These are phyloP conservation scores for Oryzias dopingdopingensis DNA, from an alignment of 2,797 vertebrate species.

Conservation along the genomic window DNA sequence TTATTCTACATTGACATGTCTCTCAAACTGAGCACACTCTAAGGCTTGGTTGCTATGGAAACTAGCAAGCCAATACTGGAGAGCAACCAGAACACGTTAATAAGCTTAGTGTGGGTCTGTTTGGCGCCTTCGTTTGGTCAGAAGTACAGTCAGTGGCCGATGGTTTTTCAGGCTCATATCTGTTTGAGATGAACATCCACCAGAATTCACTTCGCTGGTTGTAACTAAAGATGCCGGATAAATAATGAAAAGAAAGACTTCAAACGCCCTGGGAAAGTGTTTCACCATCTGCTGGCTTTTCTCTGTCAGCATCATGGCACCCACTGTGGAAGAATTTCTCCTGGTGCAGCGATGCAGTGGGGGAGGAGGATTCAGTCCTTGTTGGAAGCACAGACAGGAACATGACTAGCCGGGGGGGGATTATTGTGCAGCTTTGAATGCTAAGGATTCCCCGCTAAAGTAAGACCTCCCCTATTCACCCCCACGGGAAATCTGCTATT, in stretches of 20 bases:
- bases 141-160: conserved; percentile 19
- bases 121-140: conserved; percentile 58
- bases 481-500: conserved; percentile 52
- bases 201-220: conserved; percentile 10
- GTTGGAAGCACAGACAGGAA: conserved; percentile 40
- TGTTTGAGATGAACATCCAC: neutral
- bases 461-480: conserved; percentile 25
- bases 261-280: conserved; percentile 67
- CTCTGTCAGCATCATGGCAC: conserved; percentile 37
- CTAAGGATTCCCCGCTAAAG: conserved; percentile 49
- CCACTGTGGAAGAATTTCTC: conserved; percentile 51
- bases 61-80: conserved; percentile 65
- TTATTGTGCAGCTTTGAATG: conserved; percentile 46
- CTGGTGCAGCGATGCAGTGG: conserved; percentile 14
- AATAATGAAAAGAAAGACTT: conserved; percentile 38
- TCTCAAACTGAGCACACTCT: conserved; percentile 49
- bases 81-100: conserved; percentile 63
- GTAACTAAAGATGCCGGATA: conserved; percentile 28
- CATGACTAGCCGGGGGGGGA: conserved; percentile 31
- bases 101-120: conserved; percentile 69
- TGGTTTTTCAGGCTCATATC: conserved; percentile 16
- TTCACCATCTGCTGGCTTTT: conserved; percentile 74
- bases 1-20: conserved; percentile 41
- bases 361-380: conserved; percentile 14
- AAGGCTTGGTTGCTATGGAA: conserved; percentile 72